Base-by-base conservation (phyloP, 1,140 invertebrate genomes). In the Polypedilum vanderplanki region DNA sequence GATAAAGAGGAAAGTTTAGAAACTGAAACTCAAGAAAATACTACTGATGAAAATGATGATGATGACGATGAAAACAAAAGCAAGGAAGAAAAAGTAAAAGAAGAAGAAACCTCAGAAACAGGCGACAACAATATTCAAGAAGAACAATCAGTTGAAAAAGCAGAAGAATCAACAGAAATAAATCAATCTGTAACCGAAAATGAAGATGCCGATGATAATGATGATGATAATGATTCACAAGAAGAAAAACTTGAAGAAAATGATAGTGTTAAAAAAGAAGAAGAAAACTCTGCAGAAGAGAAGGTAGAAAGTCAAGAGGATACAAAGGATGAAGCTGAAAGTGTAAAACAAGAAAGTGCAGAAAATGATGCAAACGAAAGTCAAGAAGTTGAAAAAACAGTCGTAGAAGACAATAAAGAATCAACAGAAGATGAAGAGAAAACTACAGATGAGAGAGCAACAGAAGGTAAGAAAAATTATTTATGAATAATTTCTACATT, bases 21-120 rank as follows among this genome's bases (percentile, higher is more conserved):
- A 76, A 17, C 75, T 79, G 83, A 83, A 75, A 83, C 79, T 77
- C 77, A 82, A 75, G 83, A 84, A 67, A 80, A 81, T 76, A 79
- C 77, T 78, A 80, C 78, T 75, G 79, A 81, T 76, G 79, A 77
- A 76, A 75, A 57, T 57, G 75, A 75, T 22, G 64, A 10, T 10
- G 78, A 81, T 79, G 79, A 81, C 75, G 80, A 81, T 74, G 80
- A 80, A 77, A 81, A 82, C 76, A 81, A 80, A 65, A 41, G 17
- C 73, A 77, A 78, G 75, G 77, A 78, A 73, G 77, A 77, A 74
- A 77, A 81, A 74, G 79, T 77, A 41, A 77, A 77, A 15, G 78
- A 76, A n/a, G n/a, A n/a, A n/a, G n/a, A n/a, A n/a, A n/a, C n/a
- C n/a, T n/a, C n/a, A n/a, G n/a, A n/a, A n/a, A n/a, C n/a, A n/a